Base-by-base conservation (phyloP, 1,140 invertebrate species). In the Arion vulgaris region DNA sequence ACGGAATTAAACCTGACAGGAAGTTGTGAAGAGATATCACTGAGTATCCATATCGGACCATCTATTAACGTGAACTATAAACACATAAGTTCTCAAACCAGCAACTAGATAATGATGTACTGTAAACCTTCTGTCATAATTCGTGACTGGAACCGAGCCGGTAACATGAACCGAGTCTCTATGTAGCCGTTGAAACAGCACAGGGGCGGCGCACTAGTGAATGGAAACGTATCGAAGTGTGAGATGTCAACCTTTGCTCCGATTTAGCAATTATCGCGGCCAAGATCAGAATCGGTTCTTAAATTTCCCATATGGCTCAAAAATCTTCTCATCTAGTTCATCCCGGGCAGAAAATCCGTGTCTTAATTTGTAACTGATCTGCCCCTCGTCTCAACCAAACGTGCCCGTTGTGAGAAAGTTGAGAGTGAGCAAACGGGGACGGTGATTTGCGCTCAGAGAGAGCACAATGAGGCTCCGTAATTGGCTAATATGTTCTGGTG, bases 401-500 rank as follows among this genome's bases (percentile, higher is more conserved):
- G 74, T 76, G 74, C 74, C 49, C 17, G 49, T 19, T 45, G 41
- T 49, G 1, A 26, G 76, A 38, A 62, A 78, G 26, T 39, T 45
- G 76, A 78, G 76, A 66, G 76, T 78, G 53, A 78, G 76, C 76
- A 78, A 78, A 78, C 51, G 0, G 4, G 9, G 26, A 38, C 23
- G 36, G 32, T 0, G 19, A 39, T 38, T 39, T 34, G 15, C 57
- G 15, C 26, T 36, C 28, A 9, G 17, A 32, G 1, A 39, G 36
- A 39, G 32, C 32, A 66, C 51, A 78, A 78, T 57, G 76, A 53
- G 28, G 1, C 45, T n/a, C n/a, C 5, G 38, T 78, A 78, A 78
- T 78, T 78, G 76, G 76, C 57, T 78, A 78, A 78, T 78, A 78
- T 66, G 32, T 78, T 57, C 51, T 1, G 26, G 1, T 41, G 53